Base-by-base conservation (phyloP, 1,140 invertebrate species). In the Panagrolaimus sp. region DNA sequence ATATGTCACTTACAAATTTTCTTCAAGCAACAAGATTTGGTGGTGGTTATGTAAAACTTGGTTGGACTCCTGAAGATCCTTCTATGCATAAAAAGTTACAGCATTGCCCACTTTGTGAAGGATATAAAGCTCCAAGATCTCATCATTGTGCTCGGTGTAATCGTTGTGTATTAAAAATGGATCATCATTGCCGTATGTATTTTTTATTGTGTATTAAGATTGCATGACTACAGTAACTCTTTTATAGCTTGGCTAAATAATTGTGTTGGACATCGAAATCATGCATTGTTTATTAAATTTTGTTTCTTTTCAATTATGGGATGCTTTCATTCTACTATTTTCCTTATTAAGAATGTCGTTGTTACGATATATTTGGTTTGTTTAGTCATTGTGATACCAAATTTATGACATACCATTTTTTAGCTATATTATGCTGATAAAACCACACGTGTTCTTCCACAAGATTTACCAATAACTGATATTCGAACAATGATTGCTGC, bases 101-200 rank as follows among this genome's bases (percentile, higher is more conserved):
- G 80, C 94, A 87, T 82, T 98, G 95, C 86, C 85, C 85, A 71
- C 85, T 89, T 31, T 98, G 94, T 83, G 85, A 92, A 80, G 92
- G 92, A 8, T 97, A 90, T 78, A 98, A 98, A 87, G 90, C 91
- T 42, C 93, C 94, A 0, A 87, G 95, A 82, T 90, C 93, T 75
- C 95, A 98, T 88, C 95, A 98, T 83, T 98, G 95, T 84, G 87
- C 91, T 79, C 95, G 93, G 88, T 98, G 95, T 91, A 88, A 88
- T 84, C 83, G 87, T 70, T 97, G 94, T 87, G 89, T 96, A 0
- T 87, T 92, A 83, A 97, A 97, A 87, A 96, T 97, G 92, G 94
- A 98, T 84, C 86, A 87, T 71, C 85, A 86, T 67, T 84, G 82
- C 69, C 81, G 79, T 78, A 69, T 68, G 78, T 73, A 70, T 38